Conservation (phyloP, 1,140 invertebrate genomes). For the Zaprionus capensis region DNA sequence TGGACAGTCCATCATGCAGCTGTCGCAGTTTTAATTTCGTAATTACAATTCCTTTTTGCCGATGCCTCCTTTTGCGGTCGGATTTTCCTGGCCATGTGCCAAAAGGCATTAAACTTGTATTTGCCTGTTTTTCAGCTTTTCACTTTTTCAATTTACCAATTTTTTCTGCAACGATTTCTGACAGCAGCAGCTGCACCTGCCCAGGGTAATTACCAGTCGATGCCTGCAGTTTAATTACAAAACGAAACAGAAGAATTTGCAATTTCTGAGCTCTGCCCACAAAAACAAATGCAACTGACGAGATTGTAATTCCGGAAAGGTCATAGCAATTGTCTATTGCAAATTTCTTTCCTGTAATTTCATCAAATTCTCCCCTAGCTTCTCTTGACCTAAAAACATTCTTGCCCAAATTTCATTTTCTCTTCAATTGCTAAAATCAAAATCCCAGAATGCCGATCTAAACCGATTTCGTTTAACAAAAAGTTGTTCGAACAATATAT, state of each 20-base stretch:
- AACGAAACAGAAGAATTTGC: conserved; percentile 22
- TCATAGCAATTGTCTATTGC: background rate
- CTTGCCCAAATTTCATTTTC: background rate
- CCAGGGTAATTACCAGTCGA: conserved; percentile 51
- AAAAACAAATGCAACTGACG: background rate
- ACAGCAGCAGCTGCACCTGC: conserved; percentile 53
- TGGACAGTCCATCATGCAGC: conserved; percentile 75
- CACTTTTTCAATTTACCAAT: conserved; percentile 12
- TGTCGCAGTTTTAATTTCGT: conserved; percentile 78
- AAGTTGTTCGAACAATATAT: conserved; percentile 37
- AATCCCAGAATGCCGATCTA: background rate
- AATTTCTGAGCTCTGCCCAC: background rate
- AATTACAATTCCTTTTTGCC: conserved; percentile 71
- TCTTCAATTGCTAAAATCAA: background rate
- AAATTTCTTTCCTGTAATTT: background rate
- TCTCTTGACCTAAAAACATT: background rate
- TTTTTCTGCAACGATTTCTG: conserved; percentile 75
- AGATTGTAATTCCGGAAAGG: background rate
- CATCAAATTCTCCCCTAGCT: background rate
- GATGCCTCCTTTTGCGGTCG: conserved; percentile 27
- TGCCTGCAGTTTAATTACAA: conserved; percentile 70
- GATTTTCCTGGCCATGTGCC: conserved; percentile 53
- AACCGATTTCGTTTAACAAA: conserved; percentile 42
- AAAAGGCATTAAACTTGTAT: conserved; percentile 36
- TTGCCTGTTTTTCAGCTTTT: conserved; percentile 15